Percentiles rank a stretch among this genome's conserved stretches.
Evolutionary conservation across 64 coral and sea anemone genomes (phyloP).

Genomic region (Montipora efflorescens): DNA sequence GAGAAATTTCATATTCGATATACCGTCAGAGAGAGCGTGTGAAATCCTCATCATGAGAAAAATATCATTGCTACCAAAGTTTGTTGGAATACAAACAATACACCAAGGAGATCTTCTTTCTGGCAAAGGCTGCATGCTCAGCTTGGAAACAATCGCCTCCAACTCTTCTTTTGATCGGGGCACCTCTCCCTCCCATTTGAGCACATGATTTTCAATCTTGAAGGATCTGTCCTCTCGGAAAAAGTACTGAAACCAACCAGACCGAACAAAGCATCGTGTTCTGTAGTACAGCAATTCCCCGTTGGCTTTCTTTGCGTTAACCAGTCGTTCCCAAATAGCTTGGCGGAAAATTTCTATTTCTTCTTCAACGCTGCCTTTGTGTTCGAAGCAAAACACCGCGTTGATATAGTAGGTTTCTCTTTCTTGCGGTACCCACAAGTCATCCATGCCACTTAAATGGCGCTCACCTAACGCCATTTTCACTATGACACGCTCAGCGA

Average conservation of each 20-base stretch:
- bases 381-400: conserved; percentile 21
- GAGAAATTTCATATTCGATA: conserved; percentile 75
- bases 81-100: conserved; percentile 78
- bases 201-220: conserved; percentile 87
- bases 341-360: conserved; percentile 51
- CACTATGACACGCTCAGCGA: conserved; percentile 55
- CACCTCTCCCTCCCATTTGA: conserved; percentile 58
- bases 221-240: conserved; percentile 86
- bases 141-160: conserved; percentile 67
- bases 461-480: not conserved
- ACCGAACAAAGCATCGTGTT: conserved; percentile 49
- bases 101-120: conserved; percentile 73
- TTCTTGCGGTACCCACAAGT: conserved; percentile 42
- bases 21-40: conserved; percentile 88
- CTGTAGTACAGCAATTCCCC: conserved; percentile 73
- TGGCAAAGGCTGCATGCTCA: conserved; percentile 58
- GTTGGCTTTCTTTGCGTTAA: conserved; percentile 47
- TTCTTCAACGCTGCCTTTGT: conserved; percentile 17
- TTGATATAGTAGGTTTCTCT: conserved; percentile 55
- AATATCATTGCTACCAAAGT: conserved; percentile 64
- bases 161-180: conserved; percentile 86
- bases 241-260: conserved; percentile 94
- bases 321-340: conserved; percentile 62
- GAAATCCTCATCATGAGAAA: conserved; percentile 57
- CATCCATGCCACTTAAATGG: conserved; percentile 76